These are phyloP conservation scores for Phrynocephalus guinanensis DNA, from an alignment of 2,797 vertebrate species.

Conservation along the genomic window DNA sequence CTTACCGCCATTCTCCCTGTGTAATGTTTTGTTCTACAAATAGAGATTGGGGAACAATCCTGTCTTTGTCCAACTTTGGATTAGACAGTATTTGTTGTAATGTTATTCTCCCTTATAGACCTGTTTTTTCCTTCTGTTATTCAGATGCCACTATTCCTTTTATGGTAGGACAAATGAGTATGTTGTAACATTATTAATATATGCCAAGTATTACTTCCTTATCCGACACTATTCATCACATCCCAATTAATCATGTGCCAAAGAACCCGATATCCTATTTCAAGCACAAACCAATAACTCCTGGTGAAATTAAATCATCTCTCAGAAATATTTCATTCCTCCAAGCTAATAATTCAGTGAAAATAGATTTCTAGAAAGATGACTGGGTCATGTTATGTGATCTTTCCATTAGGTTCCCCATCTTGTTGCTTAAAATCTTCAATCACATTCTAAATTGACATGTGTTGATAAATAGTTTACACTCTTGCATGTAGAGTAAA, in stretches of 20 bases:
- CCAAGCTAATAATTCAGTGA: constrained; percentile 75
- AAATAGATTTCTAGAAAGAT: constrained; percentile 73
- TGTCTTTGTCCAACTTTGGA: background rate
- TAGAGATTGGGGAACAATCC: background rate
- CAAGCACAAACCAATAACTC: constrained; percentile 70
- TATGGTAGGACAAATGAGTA: constrained; percentile 49
- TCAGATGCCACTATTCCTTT: constrained; percentile 45
- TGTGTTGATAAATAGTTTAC: constrained; percentile 61
- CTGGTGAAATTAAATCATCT: constrained; percentile 77
- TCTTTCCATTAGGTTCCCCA: constrained; percentile 55
- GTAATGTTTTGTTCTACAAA: background rate
- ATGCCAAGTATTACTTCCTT: constrained; percentile 62
- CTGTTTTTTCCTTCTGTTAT: constrained; percentile 49
- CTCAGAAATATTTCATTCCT: constrained; percentile 76
- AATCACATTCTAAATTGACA: constrained; percentile 58
- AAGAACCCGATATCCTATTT: constrained; percentile 69
- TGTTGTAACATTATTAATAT: constrained; percentile 65
- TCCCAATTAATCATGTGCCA: constrained; percentile 74
- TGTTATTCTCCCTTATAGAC: constrained; percentile 29
- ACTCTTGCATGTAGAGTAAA: constrained; percentile 47
- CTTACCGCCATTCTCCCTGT: background rate
- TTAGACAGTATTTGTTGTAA: constrained; percentile 57
- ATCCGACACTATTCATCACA: constrained; percentile 71
- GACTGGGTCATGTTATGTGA: constrained; percentile 65
- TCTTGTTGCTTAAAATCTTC: constrained; percentile 57